A percentile compares a stretch with the other conserved stretches of the same genome.
phyloP scores from a whole-genome alignment of 2,113 vertebrate species.

The Dunckerocampus dactyliophorus region DNA sequence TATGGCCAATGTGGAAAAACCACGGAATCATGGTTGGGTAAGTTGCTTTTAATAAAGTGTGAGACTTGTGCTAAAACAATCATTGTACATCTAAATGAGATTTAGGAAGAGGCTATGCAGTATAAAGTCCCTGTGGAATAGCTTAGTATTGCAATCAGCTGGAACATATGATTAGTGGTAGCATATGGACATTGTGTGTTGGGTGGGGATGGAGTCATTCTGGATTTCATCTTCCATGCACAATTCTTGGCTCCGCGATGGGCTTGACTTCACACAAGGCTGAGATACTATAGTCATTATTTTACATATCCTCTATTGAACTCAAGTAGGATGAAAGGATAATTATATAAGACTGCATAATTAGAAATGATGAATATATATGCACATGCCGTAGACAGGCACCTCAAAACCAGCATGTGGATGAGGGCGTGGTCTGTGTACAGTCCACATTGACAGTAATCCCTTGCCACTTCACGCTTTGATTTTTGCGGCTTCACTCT shows the following conservation, averaged over 20 bases:
- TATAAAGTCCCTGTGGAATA: constrained; percentile 2
- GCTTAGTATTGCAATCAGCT: neutral
- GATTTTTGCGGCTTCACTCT: too few species aligned
- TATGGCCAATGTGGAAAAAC: constrained; percentile 5
- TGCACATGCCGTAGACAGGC: neutral
- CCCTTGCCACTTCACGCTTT: too few species aligned
- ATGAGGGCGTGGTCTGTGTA: constrained; percentile 2
- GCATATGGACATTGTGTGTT: neutral
- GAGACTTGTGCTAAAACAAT: neutral
- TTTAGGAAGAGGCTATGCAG: neutral
- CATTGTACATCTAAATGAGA: neutral
- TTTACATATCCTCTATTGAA: too few species aligned
- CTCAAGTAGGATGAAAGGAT: too few species aligned
- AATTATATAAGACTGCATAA: neutral
- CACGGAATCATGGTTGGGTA: constrained; percentile 21
- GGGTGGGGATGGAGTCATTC: neutral
- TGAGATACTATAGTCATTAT: neutral
- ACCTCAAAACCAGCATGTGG: neutral
- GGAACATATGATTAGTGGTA: neutral
- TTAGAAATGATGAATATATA: neutral
- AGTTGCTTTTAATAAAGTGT: constrained; percentile 3
- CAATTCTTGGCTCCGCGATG: neutral
- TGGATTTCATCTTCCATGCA: neutral
- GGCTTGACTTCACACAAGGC: neutral
- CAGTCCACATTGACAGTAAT: neutral